These are phyloP conservation scores for Epinephelus moara DNA, from an alignment of 2,113 vertebrate species.

Conservation along the genomic window DNA sequence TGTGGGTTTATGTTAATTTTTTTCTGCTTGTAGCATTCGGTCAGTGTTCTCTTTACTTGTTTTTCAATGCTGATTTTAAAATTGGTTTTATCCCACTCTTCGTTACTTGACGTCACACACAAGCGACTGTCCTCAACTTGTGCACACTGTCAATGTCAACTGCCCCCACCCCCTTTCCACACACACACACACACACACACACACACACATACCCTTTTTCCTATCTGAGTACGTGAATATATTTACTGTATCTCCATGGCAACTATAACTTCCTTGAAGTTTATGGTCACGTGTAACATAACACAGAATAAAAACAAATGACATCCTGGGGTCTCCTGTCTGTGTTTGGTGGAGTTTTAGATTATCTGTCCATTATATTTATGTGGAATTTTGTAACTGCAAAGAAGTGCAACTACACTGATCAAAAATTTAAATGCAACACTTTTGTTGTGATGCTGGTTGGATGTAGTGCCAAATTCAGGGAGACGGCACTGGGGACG, in stretches of 20 bases:
- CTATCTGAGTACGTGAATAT: slow-evolving; percentile 63
- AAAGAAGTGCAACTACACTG: not conserved
- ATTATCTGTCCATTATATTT: not conserved
- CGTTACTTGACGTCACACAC: slow-evolving; percentile 31
- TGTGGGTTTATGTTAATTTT: slow-evolving; percentile 43
- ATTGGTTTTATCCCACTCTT: slow-evolving; percentile 25
- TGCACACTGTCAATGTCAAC: slow-evolving; percentile 47
- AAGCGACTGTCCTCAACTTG: slow-evolving; percentile 43
- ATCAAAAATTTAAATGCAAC: too few species aligned
- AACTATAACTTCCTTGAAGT: slow-evolving; percentile 76
- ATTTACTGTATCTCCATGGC: slow-evolving; percentile 76
- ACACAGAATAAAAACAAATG: slow-evolving; percentile 80
- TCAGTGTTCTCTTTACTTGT: slow-evolving; percentile 5
- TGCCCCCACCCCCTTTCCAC: not conserved
- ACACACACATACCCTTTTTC: slow-evolving; percentile 30
- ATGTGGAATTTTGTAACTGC: not conserved
- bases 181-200: not conserved
- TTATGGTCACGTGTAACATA: slow-evolving; percentile 78
- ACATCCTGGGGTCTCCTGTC: slow-evolving; percentile 12
- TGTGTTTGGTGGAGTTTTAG: not conserved
- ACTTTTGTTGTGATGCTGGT: too few species aligned
- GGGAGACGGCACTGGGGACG: too few species aligned
- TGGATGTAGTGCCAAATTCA: too few species aligned
- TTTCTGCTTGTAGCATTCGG: slow-evolving; percentile 42
- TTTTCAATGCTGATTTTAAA: slow-evolving; percentile 46